phyloP scores from a whole-genome alignment of 2,888 invertebrate species.

The Melitaea athalia region DNA sequence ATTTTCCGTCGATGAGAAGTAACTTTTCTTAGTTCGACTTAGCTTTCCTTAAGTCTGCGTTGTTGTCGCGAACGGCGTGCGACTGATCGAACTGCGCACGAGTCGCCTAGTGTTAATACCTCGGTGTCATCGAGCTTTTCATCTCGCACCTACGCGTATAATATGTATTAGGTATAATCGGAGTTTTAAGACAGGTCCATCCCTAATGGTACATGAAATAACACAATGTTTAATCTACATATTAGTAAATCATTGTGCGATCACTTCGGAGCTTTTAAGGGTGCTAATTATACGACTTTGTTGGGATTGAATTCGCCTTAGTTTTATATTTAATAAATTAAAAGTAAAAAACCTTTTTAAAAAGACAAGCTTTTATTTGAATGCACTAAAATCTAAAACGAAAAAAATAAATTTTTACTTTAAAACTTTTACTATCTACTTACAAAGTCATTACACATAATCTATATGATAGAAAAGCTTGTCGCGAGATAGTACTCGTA shows the following conservation, averaged over 20 bases:
- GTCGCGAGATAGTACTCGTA: too few species aligned
- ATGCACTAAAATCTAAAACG: too few species aligned
- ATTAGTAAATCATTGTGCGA: background rate
- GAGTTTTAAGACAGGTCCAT: slow-evolving; percentile 37
- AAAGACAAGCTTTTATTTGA: too few species aligned
- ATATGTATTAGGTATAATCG: slow-evolving; percentile 54
- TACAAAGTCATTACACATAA: too few species aligned
- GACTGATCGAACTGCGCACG: slow-evolving; percentile 70
- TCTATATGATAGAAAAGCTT: too few species aligned
- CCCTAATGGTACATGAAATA: slow-evolving; percentile 5
- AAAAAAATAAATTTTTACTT: too few species aligned
- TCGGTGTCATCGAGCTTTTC: slow-evolving; percentile 66
- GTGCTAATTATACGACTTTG: background rate
- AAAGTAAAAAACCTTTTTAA: too few species aligned
- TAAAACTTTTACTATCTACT: too few species aligned
- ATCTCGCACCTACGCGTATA: slow-evolving; percentile 65
- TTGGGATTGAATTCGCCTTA: too few species aligned
- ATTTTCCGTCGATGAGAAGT: slow-evolving; percentile 20
- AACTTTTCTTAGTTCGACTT: slow-evolving; percentile 22
- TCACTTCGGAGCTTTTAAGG: background rate
- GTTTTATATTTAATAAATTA: too few species aligned
- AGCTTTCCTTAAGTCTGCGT: slow-evolving; percentile 54
- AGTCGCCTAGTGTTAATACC: slow-evolving; percentile 74
- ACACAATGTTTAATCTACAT: background rate
- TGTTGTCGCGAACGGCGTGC: slow-evolving; percentile 61